Evolutionary conservation across 2,113 vertebrate genomes (phyloP).

Genomic region (Pandion haliaetus): DNA sequence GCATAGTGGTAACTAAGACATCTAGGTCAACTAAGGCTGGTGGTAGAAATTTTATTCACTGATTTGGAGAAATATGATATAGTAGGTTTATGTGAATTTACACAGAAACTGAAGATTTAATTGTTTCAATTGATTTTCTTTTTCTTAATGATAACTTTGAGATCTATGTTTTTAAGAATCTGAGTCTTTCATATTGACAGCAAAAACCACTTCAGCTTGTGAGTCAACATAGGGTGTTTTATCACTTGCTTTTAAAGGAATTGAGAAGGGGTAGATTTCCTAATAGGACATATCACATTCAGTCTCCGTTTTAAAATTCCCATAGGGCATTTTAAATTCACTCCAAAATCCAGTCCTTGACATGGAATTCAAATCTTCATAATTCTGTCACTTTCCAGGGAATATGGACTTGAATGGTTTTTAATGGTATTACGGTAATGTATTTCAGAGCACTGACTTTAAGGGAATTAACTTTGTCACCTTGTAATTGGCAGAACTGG

Average conservation of each 20-base stretch:
- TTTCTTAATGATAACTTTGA: neutral
- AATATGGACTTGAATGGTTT: neutral
- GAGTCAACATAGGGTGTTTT: neutral
- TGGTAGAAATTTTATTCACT: neutral
- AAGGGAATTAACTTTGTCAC: constrained; percentile 34
- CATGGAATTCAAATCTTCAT: neutral
- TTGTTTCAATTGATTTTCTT: neutral
- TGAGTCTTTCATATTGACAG: neutral
- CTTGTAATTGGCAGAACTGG: constrained; percentile 8
- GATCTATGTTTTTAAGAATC: neutral
- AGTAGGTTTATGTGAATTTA: neutral
- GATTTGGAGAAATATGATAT: constrained; percentile 10
- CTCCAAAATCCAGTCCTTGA: neutral
- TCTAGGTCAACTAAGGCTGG: neutral
- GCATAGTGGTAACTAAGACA: neutral
- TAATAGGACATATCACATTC: neutral
- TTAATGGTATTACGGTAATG: neutral
- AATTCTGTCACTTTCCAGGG: neutral
- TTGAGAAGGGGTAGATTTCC: neutral
- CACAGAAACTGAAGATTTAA: neutral
- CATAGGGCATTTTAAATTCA: neutral
- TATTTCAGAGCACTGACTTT: neutral
- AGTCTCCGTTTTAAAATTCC: neutral
- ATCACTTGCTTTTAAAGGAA: neutral
- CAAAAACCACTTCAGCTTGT: neutral